A percentile compares a stretch with the other conserved stretches of the same genome.
phyloP scores from a whole-genome alignment of 2,113 vertebrate species.

The Podarcis cretensis region DNA sequence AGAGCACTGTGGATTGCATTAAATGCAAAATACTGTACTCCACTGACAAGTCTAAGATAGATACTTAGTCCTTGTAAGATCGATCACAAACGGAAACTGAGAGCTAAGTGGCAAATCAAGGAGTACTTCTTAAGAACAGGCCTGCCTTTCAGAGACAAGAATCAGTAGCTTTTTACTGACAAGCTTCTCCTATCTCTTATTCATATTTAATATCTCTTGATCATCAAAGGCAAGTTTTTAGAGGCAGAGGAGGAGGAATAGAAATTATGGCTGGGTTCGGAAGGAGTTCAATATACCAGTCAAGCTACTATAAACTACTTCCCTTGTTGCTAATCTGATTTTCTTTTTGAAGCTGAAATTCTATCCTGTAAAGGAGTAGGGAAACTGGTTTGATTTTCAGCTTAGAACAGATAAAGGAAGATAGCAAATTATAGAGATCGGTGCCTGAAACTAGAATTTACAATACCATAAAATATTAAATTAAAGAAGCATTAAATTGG shows the following conservation, averaged over 20 bases:
- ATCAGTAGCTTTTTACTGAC: slow-evolving; percentile 4
- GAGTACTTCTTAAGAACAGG: slow-evolving; percentile 10
- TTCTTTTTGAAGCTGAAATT: not conserved
- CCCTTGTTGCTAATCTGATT: not conserved
- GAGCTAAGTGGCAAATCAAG: slow-evolving; percentile 16
- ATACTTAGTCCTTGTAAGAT: slow-evolving; percentile 4
- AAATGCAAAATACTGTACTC: not conserved
- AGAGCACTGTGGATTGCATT: not conserved
- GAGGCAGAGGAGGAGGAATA: not conserved
- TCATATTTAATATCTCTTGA: slow-evolving; percentile 22
- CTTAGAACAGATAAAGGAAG: not conserved
- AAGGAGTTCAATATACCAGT: slow-evolving; percentile 1
- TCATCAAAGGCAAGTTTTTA: slow-evolving; percentile 7
- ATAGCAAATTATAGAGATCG: not conserved
- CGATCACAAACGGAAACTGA: slow-evolving; percentile 13
- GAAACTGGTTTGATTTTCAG: not conserved
- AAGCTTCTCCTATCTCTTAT: slow-evolving; percentile 16
- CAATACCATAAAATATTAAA: not conserved
- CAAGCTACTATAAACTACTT: not conserved
- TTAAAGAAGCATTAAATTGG: not conserved
- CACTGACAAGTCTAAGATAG: not conserved
- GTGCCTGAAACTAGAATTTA: not conserved
- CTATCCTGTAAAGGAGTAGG: not conserved
- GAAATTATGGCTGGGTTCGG: slow-evolving; percentile 1
- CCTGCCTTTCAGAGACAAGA: not conserved